Percentiles rank a stretch among this genome's conserved stretches.
phyloP scores from a whole-genome alignment of 2,113 vertebrate genomes.

The Nothocercus nigrocapillus region DNA sequence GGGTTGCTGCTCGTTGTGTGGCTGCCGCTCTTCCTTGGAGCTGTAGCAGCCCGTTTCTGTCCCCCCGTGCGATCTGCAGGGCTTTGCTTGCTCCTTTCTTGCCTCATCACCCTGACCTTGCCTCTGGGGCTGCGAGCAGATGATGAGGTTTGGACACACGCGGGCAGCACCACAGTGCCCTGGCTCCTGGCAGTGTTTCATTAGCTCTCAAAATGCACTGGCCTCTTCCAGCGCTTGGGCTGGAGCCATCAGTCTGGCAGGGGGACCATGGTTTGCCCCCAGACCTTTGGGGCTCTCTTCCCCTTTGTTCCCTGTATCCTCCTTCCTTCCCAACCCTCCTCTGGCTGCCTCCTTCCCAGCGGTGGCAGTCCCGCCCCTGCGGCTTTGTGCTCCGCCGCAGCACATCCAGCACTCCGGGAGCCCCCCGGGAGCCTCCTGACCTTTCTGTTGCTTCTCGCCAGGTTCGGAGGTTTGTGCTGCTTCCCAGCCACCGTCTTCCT shows the following conservation, averaged over 20 bases:
- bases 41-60: background rate
- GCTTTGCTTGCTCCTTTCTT: background rate
- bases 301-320: background rate
- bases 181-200: background rate
- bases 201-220: background rate
- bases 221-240: background rate
- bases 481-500: background rate
- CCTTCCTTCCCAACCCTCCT: background rate
- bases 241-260: background rate
- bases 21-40: background rate
- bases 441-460: constrained; percentile 20
- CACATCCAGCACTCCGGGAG: background rate
- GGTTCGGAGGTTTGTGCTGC: background rate
- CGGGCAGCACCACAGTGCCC: background rate
- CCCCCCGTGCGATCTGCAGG: background rate
- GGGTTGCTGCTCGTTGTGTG: background rate
- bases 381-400: background rate
- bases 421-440: constrained; percentile 37
- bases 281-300: background rate
- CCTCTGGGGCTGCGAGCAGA: background rate
- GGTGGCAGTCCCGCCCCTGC: background rate
- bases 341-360: background rate
- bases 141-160: background rate
- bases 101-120: background rate
- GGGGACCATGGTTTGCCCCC: background rate